Evolutionary conservation across 2,113 vertebrate species (phyloP), one percentile per base, ranked within the genome.

Genomic region (Carassius carassius): DNA sequence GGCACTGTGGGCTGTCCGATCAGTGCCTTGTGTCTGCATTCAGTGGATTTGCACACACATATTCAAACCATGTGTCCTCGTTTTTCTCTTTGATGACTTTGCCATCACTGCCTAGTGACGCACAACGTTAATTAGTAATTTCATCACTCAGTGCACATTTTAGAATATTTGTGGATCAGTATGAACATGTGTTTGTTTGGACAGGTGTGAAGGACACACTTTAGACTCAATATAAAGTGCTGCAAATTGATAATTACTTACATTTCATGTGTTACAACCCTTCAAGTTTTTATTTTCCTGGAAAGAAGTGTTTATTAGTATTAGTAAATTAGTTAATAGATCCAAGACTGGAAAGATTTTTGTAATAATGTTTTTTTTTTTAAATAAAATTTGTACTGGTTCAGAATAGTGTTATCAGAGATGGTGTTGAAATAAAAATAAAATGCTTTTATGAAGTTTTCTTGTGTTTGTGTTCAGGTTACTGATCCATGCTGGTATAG

Each of bases 401-500:
- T 62, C 12, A 12, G 10, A 62, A 62, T 62, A 4, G n/a, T 62
- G 9, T n/a, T 23, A n/a, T 12, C 2, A 62, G 23, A 10, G 0
- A 23, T 1, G 3, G 67, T 35, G 32, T 37, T 70, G 11, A 21
- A 70, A 35, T 5, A 41, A 21, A 41, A 41, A 13, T 1, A 60
- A 77, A 49, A 54, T 10, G 99, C 88, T 54, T 60, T 84, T 44
- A 74, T 47, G 41, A n/a, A 3, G 76, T 67, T 83, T 44, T 84
- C 9, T 19, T 69, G 32, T 86, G 65, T 70, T 58, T 78, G 23
- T 82, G 77, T 80, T 88, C 92, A 99, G 98, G 88, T 94, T 99
- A 86, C 95, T 99, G 86, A 96, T 99, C 88, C 98, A 98, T 90
- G 96, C 98, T 0, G 98, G 98, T 73, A 99, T 99, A 0, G 97